Evolutionary conservation across 1,140 invertebrate genomes (phyloP).

Genomic region (Tetragnatha versicolor): DNA sequence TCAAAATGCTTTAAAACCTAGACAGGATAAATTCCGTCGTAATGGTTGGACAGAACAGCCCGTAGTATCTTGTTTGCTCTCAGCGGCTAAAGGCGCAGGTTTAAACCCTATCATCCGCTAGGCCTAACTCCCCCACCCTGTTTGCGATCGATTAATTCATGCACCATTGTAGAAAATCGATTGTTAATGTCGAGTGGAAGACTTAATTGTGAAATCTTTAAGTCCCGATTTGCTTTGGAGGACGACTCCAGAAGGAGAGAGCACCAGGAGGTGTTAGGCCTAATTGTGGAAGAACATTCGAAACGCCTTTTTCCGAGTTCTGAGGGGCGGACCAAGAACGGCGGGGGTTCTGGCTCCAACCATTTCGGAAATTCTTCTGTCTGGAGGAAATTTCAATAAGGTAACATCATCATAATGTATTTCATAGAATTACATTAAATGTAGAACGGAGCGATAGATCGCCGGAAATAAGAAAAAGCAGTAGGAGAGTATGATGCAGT

Average conservation of each 20-base stretch:
- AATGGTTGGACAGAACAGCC: constrained; percentile 50
- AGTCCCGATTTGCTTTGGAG: background rate
- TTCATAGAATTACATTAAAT: constrained; percentile 15
- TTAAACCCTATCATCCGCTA: constrained; percentile 37
- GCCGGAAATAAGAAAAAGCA: too few species aligned
- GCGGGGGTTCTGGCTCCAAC: constrained; percentile 29
- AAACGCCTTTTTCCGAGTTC: constrained; percentile 25
- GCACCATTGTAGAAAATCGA: background rate
- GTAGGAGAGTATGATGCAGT: too few species aligned
- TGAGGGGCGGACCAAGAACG: constrained; percentile 26
- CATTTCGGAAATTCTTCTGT: constrained; percentile 19
- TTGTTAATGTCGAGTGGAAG: background rate
- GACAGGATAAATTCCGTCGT: constrained; percentile 52
- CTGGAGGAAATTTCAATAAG: constrained; percentile 38
- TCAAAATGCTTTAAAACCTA: constrained; percentile 56
- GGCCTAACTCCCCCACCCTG: constrained; percentile 9
- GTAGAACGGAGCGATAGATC: too few species aligned
- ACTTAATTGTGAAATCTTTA: background rate
- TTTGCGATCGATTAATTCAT: background rate
- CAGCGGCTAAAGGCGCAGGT: constrained; percentile 39
- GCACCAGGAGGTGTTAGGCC: constrained; percentile 7
- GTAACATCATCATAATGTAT: constrained; percentile 42
- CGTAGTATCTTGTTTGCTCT: constrained; percentile 46
- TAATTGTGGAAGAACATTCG: constrained; percentile 8
- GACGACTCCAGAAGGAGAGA: background rate